phyloP scores from a whole-genome alignment of 2,888 invertebrate species.

The Heliconius ismenius region DNA sequence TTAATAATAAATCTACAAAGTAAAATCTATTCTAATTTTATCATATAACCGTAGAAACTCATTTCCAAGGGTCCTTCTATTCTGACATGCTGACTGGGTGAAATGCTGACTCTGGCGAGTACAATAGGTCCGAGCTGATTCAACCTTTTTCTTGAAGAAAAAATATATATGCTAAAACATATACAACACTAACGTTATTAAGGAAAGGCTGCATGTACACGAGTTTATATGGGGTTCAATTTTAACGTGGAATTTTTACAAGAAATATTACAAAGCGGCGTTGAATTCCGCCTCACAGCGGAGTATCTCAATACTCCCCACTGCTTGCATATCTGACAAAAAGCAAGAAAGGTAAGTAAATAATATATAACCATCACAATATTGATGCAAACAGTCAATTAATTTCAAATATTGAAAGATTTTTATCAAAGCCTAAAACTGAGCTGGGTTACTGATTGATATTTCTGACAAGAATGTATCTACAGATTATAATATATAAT shows the following conservation, averaged over 20 bases:
- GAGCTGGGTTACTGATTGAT: background rate
- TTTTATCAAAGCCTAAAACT: background rate
- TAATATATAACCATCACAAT: background rate
- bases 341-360: background rate
- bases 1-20: background rate
- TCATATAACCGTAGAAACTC: background rate
- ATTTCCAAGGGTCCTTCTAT: slow-evolving; percentile 2
- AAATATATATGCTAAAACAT: background rate
- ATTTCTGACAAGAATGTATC: background rate
- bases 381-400: background rate
- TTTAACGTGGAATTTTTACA: background rate
- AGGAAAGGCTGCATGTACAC: background rate
- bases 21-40: background rate
- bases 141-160: background rate
- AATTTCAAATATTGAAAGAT: background rate
- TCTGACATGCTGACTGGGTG: slow-evolving; percentile 1
- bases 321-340: background rate
- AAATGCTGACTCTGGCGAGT: background rate
- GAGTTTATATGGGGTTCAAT: background rate
- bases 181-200: background rate
- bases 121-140: slow-evolving; percentile 11
- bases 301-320: too few species aligned
- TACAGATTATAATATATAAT: background rate
- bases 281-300: background rate
- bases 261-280: background rate